Evolutionary conservation across 2,888 invertebrate genomes (phyloP).

Genomic region (Diogma glabrata): DNA sequence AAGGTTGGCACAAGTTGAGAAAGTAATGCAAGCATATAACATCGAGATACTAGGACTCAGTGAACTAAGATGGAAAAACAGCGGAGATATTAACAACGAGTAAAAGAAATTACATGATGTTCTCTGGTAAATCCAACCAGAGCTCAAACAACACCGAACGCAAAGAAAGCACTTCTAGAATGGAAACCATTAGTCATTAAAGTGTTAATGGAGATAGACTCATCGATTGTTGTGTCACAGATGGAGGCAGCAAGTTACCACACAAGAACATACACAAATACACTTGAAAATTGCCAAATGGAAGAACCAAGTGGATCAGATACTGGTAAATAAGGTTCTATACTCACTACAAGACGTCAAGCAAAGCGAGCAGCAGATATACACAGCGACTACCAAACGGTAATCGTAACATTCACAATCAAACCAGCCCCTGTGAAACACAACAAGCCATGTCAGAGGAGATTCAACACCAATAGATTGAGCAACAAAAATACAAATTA

Average conservation of each 20-base stretch:
- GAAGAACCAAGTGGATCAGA: not conserved
- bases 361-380: not conserved
- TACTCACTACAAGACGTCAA: not conserved
- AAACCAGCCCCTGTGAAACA: not conserved
- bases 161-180: too few species aligned
- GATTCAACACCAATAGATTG: not conserved
- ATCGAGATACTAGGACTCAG: too few species aligned
- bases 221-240: not conserved
- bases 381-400: not conserved
- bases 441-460: not conserved
- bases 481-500: not conserved
- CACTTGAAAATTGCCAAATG: not conserved
- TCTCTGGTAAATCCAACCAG: too few species aligned
- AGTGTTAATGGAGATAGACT: not conserved
- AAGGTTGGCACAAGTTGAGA: too few species aligned
- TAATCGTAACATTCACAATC: not conserved
- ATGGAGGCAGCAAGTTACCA: not conserved
- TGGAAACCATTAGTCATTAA: too few species aligned
- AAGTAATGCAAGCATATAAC: too few species aligned
- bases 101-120: too few species aligned
- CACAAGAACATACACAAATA: not conserved
- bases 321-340: too few species aligned
- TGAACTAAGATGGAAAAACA: too few species aligned
- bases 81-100: too few species aligned
- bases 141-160: too few species aligned